A percentile compares a stretch with the other conserved stretches of the same genome.
phyloP scores from a whole-genome alignment of 1,140 invertebrate species.

The Lordiphosa mommai region DNA sequence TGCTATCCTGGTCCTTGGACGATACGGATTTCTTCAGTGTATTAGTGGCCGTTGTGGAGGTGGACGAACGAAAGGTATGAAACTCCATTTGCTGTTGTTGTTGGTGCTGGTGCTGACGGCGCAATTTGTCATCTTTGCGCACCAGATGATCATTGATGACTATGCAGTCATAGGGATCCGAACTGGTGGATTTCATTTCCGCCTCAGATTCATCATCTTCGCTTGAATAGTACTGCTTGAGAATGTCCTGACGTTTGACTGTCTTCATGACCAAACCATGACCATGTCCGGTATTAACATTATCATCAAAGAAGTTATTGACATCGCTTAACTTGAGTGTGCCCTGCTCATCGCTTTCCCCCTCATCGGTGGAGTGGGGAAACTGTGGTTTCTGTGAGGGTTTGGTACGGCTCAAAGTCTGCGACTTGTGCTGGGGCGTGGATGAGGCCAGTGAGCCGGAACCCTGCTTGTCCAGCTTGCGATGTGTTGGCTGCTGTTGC shows the following conservation, averaged over 20 bases:
- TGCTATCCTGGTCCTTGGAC: slow-evolving; percentile 62
- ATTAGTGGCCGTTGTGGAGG: slow-evolving; percentile 45
- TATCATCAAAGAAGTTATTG: slow-evolving; percentile 75
- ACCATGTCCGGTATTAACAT: slow-evolving; percentile 77
- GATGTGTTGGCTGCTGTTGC: slow-evolving; percentile 33
- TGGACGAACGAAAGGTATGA: slow-evolving; percentile 79
- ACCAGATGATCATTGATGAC: slow-evolving; percentile 87
- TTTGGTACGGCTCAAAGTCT: slow-evolving; percentile 53
- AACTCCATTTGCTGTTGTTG: slow-evolving; percentile 80
- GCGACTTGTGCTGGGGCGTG: slow-evolving; percentile 41
- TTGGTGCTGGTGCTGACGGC: slow-evolving; percentile 60
- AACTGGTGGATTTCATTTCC: slow-evolving; percentile 83
- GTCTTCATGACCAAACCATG: slow-evolving; percentile 84
- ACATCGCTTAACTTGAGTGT: slow-evolving; percentile 74
- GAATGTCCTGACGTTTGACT: slow-evolving; percentile 85
- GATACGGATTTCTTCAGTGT: slow-evolving; percentile 53
- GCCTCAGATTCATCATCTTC: slow-evolving; percentile 73
- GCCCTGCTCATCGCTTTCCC: slow-evolving; percentile 75
- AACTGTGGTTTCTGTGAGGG: slow-evolving; percentile 46
- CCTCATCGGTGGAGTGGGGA: slow-evolving; percentile 63
- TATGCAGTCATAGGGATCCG: slow-evolving; percentile 87
- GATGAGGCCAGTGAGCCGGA: slow-evolving; percentile 33
- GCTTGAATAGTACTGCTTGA: slow-evolving; percentile 84
- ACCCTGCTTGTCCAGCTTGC: slow-evolving; percentile 52
- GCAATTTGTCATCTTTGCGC: slow-evolving; percentile 80